Evolutionary conservation across 2,888 invertebrate genomes (phyloP).

Genomic region (Girardia tigrina): DNA sequence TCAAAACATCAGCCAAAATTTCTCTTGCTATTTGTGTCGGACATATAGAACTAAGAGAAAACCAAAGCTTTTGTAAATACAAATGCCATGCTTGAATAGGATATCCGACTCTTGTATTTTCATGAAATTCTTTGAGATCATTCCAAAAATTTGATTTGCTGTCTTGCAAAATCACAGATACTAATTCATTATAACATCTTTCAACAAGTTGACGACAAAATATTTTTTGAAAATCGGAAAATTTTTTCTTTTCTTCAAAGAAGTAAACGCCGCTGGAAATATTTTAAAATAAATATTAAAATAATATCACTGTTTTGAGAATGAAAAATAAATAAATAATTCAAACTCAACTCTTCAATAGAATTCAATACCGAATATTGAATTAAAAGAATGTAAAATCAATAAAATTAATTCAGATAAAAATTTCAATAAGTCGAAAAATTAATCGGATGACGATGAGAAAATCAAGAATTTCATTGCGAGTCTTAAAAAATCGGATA

Average conservation of each 20-base stretch:
- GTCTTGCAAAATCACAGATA: neutral
- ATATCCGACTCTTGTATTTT: neutral
- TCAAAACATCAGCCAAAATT: neutral
- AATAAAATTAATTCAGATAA: too few species aligned
- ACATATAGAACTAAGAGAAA: neutral
- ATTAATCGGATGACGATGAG: too few species aligned
- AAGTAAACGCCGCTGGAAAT: neutral
- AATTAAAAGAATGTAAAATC: too few species aligned
- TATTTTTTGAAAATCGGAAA: neutral
- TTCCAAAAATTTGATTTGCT: neutral
- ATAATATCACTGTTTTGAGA: too few species aligned
- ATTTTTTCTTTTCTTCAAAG: neutral
- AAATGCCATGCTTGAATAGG: neutral
- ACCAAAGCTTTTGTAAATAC: neutral
- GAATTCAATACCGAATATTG: too few species aligned
- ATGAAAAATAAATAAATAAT: neutral
- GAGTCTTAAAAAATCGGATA: too few species aligned
- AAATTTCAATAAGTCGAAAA: too few species aligned
- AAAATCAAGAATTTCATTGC: too few species aligned
- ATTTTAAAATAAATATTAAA: too few species aligned
- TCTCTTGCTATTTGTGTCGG: neutral
- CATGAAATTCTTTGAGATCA: neutral
- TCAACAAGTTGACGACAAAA: neutral
- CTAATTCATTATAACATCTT: neutral
- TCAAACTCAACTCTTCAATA: neutral